phyloP scores from a whole-genome alignment of 2,797 vertebrate genomes.

The Benthosema pterotum region DNA sequence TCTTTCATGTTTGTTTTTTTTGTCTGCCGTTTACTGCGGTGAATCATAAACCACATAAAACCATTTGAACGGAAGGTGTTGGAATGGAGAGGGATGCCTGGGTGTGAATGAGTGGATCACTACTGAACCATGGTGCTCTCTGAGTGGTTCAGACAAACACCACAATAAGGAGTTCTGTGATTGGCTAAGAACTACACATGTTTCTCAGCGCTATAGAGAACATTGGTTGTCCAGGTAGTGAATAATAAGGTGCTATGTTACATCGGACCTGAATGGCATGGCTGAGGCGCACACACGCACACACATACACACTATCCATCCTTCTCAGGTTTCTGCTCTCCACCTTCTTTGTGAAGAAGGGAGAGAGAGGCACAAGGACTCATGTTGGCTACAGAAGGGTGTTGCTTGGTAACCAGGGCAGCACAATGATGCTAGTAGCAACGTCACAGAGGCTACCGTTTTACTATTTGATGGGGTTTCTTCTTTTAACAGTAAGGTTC shows the following conservation, averaged over 20 bases:
- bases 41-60: no score
- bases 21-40: no score
- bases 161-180: constrained; percentile 19
- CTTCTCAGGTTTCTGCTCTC: constrained; percentile 52
- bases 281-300: constrained; percentile 3
- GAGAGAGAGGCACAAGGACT: constrained; percentile 18
- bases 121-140: constrained; percentile 22
- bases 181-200: constrained; percentile 14
- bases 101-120: constrained; percentile 12
- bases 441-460: no score
- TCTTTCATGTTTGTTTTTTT: no score
- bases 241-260: constrained; percentile 25
- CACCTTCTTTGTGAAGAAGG: constrained; percentile 63
- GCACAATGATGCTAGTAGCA: no score
- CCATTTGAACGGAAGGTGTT: no score
- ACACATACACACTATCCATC: constrained; percentile 50
- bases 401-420: constrained; percentile 53
- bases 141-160: constrained; percentile 14
- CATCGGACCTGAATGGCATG: constrained; percentile 28
- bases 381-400: constrained; percentile 29
- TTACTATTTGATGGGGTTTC: no score
- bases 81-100: no score
- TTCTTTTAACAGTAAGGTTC: constrained; percentile 6
- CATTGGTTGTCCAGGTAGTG: constrained; percentile 19
- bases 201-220: constrained; percentile 5